Evolutionary conservation across 2,888 invertebrate species (phyloP).

Genomic region (Drosophila leonis): DNA sequence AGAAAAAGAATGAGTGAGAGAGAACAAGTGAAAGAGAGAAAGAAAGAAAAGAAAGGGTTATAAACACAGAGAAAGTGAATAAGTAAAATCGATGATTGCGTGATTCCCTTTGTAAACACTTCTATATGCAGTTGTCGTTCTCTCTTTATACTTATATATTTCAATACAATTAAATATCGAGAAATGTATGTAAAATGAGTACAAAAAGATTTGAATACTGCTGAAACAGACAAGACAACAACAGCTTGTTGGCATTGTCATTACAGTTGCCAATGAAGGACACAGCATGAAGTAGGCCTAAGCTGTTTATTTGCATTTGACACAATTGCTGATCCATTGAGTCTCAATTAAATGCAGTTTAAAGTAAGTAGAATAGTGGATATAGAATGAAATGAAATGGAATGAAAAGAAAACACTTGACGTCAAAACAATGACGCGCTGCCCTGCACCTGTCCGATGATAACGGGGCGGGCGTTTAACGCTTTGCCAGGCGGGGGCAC

Average conservation of each 20-base stretch:
- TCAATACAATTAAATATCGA: neutral
- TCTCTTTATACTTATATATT: neutral
- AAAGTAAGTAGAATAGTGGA: slow-evolving; percentile 1
- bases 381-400: neutral
- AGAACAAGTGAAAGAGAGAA: neutral
- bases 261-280: neutral
- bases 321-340: neutral
- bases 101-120: neutral
- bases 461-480: slow-evolving; percentile 36
- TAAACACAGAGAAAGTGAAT: neutral
- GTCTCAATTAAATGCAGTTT: neutral
- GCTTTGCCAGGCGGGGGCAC: slow-evolving; percentile 36
- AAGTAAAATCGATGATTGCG: neutral
- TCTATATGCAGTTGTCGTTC: neutral
- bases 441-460: slow-evolving; percentile 57
- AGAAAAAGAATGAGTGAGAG: neutral
- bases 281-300: too few relatives aligned
- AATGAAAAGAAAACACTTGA: slow-evolving; percentile 16
- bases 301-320: neutral
- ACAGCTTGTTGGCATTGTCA: too few relatives aligned
- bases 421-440: slow-evolving; percentile 67
- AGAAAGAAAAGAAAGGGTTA: too few relatives aligned
- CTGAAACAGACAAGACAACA: neutral
- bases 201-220: neutral
- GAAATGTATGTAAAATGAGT: neutral